Evolutionary conservation across 64 coral and sea anemone species (phyloP), one percentile per base, ranked within the genome.

Genomic region (Montipora capricornis): DNA sequence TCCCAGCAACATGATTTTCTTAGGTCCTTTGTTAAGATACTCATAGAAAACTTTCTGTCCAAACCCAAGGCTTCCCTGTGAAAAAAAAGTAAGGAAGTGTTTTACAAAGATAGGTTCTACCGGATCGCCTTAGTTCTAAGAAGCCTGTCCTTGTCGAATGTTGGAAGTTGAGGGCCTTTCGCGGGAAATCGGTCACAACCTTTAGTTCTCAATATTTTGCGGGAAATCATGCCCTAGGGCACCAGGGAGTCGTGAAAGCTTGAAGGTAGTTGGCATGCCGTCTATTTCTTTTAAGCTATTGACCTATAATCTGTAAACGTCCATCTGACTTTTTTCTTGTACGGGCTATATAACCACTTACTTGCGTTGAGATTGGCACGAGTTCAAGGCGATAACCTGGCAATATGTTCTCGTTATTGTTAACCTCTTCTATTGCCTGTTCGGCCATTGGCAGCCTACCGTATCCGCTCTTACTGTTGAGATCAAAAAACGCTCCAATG

Each of bases 1-100:
- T 29, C 95, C 95, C 17, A 97, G 57, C 8, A 97, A 62, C 92
- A 97, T 97, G 37, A 97, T 94, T 79, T 97, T 97, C 6, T 22
- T 88, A 15, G 85, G 68, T 13, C 83, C 92, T 44, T 64, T 82
- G 69, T 53, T 89, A 37, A 97, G 47, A 48, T 78, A 93, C 17
- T 74, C 57, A 2, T 87, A 44, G 60, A 93, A 46, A 16, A 60
- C 87, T 78, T 76, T 60, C 49, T 89, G 87, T 8, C 87, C 87
- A 76, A 89, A 75, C 45, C 87, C 87, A 6, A 89, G 50, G 70
- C 22, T 79, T 44, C 87, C 87, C 87, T 89, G 16, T 12, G 7
- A 3, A 47, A 12, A 76, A 75, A 69, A 19, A n/a, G 64, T 17
- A 60, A 57, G 53, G 0, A 57, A 57, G 53, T 0, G 2, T 37